Evolutionary conservation across 2,113 vertebrate genomes (phyloP).

Genomic region (Orthonyx spaldingii): DNA sequence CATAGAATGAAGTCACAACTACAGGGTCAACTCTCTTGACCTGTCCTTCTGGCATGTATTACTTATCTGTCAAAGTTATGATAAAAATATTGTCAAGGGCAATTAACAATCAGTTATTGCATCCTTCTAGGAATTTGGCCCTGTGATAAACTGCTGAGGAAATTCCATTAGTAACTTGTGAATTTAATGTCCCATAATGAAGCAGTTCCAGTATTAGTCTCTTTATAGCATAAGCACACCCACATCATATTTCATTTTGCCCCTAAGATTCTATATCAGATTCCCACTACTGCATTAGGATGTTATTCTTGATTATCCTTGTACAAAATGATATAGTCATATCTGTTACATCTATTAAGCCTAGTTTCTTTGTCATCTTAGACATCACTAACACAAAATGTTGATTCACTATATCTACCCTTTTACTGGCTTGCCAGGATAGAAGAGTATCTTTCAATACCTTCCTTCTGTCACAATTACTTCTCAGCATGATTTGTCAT

Average conservation of each 20-base stretch:
- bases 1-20: background rate
- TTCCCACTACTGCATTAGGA: background rate
- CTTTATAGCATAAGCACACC: background rate
- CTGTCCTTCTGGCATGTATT: background rate
- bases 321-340: background rate
- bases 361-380: background rate
- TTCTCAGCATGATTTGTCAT: background rate
- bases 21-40: background rate
- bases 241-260: background rate
- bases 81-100: background rate
- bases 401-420: background rate
- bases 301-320: background rate
- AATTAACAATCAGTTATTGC: background rate
- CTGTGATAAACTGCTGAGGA: background rate
- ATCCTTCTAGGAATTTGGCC: background rate
- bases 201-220: background rate
- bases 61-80: background rate
- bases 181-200: background rate
- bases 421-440: background rate
- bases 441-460: background rate
- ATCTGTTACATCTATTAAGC: background rate
- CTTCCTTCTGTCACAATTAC: background rate
- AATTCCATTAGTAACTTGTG: background rate
- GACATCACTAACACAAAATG: background rate
- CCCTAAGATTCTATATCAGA: background rate